Base-by-base conservation (phyloP, 2,888 invertebrate genomes). In the Cryptocheilus praepositus region DNA sequence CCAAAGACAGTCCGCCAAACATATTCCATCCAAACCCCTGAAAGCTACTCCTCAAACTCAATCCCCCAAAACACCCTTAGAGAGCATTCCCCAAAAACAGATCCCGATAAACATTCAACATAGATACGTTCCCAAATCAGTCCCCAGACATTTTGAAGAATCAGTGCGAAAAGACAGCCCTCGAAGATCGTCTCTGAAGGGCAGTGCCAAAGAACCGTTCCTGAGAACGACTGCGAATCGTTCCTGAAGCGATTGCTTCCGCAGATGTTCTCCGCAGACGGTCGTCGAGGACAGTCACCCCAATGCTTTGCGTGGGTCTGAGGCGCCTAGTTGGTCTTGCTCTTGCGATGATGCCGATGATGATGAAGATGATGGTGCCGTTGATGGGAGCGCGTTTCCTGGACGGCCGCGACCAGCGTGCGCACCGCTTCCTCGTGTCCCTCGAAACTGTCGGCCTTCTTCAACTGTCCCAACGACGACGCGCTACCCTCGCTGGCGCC, bases 381-480 rank as follows among this genome's bases (percentile, higher is more conserved):
- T 19, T 86, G 79, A 81, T 91, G 92, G 77, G 91, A 90, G 63
- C 92, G 88, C 0, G 92, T 92, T 83, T 93, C 93, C 79, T 93
- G 93, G 0, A 93, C 93, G 53, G 93, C 93, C 3, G 92, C 93
- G 4, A 93, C 93, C 59, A 93, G 86, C 36, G 92, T 92, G 68
- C 92, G 90, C 0, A 93, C 93, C 0, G 93, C 92, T 81, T 93
- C 93, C 86, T 93, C 93, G 85, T 93, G 93, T 0, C 93, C 93
- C 83, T 93, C 93, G 81, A 93, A 93, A 81, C 93, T 93, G 80
- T 93, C 93, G 0, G 93, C 92, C 81, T 93, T 93, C 70, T 92
- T 90, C 59, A 92, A 81, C 25, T 89, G 90, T 28, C 88, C 87
- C 8, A 88, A 76, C 0, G 82, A 81, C 15, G 77, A 76, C 3